These are phyloP conservation scores for Maconellicoccus hirsutus DNA, from an alignment of 1,140 invertebrate genomes.

Conservation along the genomic window DNA sequence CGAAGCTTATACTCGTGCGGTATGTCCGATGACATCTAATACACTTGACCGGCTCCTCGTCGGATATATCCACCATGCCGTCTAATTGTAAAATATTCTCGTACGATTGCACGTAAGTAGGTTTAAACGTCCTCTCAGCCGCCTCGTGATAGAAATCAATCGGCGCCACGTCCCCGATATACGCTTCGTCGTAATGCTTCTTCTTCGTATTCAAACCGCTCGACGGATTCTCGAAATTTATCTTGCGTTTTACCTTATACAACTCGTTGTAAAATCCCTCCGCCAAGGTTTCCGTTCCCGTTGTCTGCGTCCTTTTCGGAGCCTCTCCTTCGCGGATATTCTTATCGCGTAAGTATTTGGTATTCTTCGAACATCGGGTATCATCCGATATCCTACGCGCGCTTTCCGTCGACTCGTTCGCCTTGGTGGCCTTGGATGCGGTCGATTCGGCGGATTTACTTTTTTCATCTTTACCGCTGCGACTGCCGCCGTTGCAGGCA, in stretches of 20 bases:
- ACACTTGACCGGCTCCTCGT: constrained; percentile 62
- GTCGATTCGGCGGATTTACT: too few species aligned
- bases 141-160: not conserved
- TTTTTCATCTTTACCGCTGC: not conserved
- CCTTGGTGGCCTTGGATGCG: not conserved
- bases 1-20: constrained; percentile 72
- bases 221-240: not conserved
- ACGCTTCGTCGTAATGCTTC: not conserved
- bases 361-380: not conserved
- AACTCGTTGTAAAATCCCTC: not conserved
- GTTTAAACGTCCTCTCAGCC: constrained; percentile 10
- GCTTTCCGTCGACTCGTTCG: too few species aligned
- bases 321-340: not conserved
- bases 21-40: constrained; percentile 78
- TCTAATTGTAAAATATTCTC: constrained; percentile 53
- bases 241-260: constrained; percentile 22
- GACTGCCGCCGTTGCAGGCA: too few species aligned
- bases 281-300: too few species aligned
- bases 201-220: not conserved
- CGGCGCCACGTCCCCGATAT: not conserved
- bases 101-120: constrained; percentile 21
- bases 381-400: not conserved
- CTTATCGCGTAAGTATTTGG: constrained; percentile 1
- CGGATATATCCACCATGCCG: constrained; percentile 53
- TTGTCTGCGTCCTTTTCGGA: not conserved